phyloP scores from a whole-genome alignment of 1,140 invertebrate species.

The Dreissena polymorpha region DNA sequence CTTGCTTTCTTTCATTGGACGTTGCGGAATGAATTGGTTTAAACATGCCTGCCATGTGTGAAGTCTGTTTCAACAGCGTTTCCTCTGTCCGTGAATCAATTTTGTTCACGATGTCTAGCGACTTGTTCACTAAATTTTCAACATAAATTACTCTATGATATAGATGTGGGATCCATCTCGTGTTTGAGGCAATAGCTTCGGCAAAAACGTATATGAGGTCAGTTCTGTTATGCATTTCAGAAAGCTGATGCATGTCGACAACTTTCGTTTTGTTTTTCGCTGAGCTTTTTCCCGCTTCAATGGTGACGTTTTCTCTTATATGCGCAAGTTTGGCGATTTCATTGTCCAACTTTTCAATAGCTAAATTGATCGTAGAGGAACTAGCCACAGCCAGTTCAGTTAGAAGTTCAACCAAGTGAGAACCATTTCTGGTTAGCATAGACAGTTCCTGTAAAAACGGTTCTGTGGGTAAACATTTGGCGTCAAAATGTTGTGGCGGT shows the following conservation, averaged over 20 bases:
- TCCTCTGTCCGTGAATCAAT: constrained; percentile 34
- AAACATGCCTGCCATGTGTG: constrained; percentile 51
- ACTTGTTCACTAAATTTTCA: constrained; percentile 60
- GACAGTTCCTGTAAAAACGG: constrained; percentile 39
- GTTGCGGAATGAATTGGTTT: constrained; percentile 19
- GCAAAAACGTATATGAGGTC: constrained; percentile 55
- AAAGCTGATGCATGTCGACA: too few relatives aligned
- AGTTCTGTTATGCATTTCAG: constrained; percentile 59
- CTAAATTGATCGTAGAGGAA: constrained; percentile 52
- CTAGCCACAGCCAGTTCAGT: constrained; percentile 63
- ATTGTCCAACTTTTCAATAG: constrained; percentile 54
- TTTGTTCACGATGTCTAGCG: constrained; percentile 48
- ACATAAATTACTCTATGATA: constrained; percentile 60
- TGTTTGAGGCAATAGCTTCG: constrained; percentile 65
- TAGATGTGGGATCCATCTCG: constrained; percentile 66
- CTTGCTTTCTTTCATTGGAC: not conserved
- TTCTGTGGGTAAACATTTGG: constrained; percentile 27
- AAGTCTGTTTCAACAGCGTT: constrained; percentile 24
- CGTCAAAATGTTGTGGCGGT: not conserved
- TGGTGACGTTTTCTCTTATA: too few relatives aligned
- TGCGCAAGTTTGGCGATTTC: constrained; percentile 36
- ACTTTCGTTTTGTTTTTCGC: too few relatives aligned
- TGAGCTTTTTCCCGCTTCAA: too few relatives aligned
- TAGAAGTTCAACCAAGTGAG: constrained; percentile 56
- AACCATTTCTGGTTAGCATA: constrained; percentile 56